A percentile compares a stretch with the other conserved stretches of the same genome.
Evolutionary conservation across 2,113 vertebrate genomes (phyloP).

Genomic region (Cyphomyrus discorhynchus): DNA sequence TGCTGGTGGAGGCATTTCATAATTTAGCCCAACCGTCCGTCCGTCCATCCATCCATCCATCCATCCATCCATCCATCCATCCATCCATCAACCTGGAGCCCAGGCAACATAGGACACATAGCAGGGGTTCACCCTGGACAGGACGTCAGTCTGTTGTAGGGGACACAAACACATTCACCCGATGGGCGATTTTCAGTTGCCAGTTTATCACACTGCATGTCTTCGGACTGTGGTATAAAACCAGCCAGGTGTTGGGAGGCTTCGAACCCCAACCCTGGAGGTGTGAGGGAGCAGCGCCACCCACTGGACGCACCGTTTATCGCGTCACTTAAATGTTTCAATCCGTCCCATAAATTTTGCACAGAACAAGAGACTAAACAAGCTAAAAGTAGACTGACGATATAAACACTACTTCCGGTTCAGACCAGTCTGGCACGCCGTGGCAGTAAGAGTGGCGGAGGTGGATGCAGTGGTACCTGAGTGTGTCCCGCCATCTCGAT

Average conservation of each 20-base stretch:
- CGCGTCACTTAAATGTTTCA: not conserved
- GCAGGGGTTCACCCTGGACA: not conserved
- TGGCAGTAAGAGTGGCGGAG: not conserved
- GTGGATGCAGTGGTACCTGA: conserved; percentile 60
- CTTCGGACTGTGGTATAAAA: not conserved
- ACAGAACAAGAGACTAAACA: not conserved
- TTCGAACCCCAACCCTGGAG: not conserved
- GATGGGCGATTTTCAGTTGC: not conserved
- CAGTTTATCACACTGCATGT: not conserved
- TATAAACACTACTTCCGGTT: not conserved
- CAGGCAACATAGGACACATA: not conserved
- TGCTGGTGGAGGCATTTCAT: not conserved
- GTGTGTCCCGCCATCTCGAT: conserved; percentile 98
- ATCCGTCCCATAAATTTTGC: not conserved
- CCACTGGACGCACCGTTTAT: not conserved
- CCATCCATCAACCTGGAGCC: not conserved
- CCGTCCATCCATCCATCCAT: no score
- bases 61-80: no score
- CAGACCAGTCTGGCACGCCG: not conserved
- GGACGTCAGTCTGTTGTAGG: not conserved
- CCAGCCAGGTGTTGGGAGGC: not conserved
- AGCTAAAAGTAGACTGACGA: not conserved
- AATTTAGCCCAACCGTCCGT: no score
- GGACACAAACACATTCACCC: not conserved
- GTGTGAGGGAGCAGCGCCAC: not conserved